These are phyloP conservation scores for Acrocyrtus sp. DNA, from an alignment of 2,888 invertebrate genomes.

Conservation along the genomic window DNA sequence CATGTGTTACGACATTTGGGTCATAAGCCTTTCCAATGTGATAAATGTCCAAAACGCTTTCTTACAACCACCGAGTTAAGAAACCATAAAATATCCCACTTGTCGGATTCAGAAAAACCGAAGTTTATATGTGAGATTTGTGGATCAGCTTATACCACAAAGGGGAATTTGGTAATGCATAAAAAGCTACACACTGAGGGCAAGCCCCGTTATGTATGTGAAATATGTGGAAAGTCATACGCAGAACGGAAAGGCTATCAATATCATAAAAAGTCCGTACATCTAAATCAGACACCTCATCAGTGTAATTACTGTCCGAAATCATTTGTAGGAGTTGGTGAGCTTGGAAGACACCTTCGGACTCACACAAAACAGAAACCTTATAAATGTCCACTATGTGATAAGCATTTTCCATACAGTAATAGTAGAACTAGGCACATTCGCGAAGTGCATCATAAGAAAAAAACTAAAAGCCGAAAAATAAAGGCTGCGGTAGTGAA, in stretches of 20 bases:
- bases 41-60: constrained; percentile 11
- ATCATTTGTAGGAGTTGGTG: not conserved
- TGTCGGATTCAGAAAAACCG: not conserved
- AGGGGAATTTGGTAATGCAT: not conserved
- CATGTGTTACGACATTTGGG: constrained; percentile 14
- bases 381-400: constrained; percentile 25
- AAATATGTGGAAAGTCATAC: constrained; percentile 24
- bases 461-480: not conserved
- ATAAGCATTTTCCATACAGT: constrained; percentile 18
- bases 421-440: constrained; percentile 22
- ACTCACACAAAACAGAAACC: constrained; percentile 37
- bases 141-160: not conserved
- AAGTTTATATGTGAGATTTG: constrained; percentile 17
- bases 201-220: constrained; percentile 19
- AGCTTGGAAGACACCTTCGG: constrained; percentile 20
- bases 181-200: not conserved
- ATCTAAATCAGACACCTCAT: constrained; percentile 14
- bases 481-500: no score
- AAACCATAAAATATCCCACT: constrained; percentile 3
- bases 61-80: not conserved
- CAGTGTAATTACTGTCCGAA: constrained; percentile 26
- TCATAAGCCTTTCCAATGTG: constrained; percentile 15
- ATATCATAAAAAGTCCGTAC: constrained; percentile 21
- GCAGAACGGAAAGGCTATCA: constrained; percentile 18
- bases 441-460: constrained; percentile 22